phyloP scores from a whole-genome alignment of 2,113 vertebrate species.

The Erythrocebus patas region DNA sequence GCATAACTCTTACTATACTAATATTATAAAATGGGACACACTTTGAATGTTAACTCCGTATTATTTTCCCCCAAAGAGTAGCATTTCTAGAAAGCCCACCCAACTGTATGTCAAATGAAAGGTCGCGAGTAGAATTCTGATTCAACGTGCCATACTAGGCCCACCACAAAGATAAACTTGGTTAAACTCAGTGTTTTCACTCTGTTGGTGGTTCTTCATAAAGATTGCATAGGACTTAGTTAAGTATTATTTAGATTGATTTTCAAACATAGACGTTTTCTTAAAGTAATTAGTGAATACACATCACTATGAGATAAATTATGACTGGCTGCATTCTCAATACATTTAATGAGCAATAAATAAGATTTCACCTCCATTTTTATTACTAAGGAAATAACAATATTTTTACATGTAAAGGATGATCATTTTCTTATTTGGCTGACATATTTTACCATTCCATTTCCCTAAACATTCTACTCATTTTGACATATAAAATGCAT shows the following conservation, averaged over 20 bases:
- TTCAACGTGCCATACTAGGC: background rate
- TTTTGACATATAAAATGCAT: background rate
- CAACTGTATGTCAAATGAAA: constrained; percentile 42
- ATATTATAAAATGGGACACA: background rate
- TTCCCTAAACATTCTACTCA: background rate
- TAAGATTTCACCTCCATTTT: background rate
- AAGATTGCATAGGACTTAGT: background rate
- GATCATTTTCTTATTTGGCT: background rate
- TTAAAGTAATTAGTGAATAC: background rate
- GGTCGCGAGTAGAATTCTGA: background rate
- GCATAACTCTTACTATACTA: background rate
- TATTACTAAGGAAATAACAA: background rate
- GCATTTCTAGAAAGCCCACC: constrained; percentile 9
- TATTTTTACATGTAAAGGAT: background rate
- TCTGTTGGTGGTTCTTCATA: background rate
- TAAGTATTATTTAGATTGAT: background rate
- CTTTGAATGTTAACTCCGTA: background rate
- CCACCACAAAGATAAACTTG: background rate
- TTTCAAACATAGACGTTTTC: background rate
- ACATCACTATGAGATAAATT: background rate
- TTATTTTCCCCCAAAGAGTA: background rate
- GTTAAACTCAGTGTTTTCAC: background rate
- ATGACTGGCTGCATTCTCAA: background rate
- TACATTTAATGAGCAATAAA: constrained; percentile 21
- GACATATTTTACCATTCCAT: background rate